Base-by-base conservation (phyloP, 2,888 invertebrate species). In the Drosophila lutescens region DNA sequence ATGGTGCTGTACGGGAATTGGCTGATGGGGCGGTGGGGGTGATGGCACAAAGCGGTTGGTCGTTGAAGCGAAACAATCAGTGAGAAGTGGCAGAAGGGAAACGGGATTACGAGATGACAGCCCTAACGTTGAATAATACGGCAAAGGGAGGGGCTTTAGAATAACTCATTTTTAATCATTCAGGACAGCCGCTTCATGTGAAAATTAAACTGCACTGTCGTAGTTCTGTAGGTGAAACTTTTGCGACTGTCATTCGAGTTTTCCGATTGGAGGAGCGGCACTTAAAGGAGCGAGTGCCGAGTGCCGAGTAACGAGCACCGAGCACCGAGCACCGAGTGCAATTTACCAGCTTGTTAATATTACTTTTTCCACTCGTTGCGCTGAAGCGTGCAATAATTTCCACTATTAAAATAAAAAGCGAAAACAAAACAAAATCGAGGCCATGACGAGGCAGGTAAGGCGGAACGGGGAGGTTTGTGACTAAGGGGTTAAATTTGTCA, bases 361-460 rank as follows among this genome's bases (percentile, higher is more conserved):
- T 62, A 34, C 49, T 53, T 60, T 74, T 70, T 68, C 23, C 54
- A 51, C 54, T 46, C 30, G 44, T 46, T 23, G 32, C 58, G 30
- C 20, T 40, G 54, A 65, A 66, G 57, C 69, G 63, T 69, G 76
- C 46, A 78, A 78, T 79, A 78, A 78, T 84, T 81, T 80, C 54
- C 65, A 78, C 84, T 78, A 82, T 82, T 83, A 79, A 84, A 80
- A 69, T 62, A 49, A 63, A 78, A 76, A 55, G 30, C 49, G 13
- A 57, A 53, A 51, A 61, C 51, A 46, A 67, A 63, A 40, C 58
- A 38, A 34, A 68, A 71, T 61, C 67, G 65, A 72, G 72, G 58
- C 67, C 72, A 70, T 65, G 74, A 73, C 77, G 80, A 73, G 57
- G 67, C 71, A 63, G 51, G 66, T 50, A 50, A 32, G 50, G 30